Base-by-base conservation (phyloP, 2,888 invertebrate species). In the Drosophila mulleri region DNA sequence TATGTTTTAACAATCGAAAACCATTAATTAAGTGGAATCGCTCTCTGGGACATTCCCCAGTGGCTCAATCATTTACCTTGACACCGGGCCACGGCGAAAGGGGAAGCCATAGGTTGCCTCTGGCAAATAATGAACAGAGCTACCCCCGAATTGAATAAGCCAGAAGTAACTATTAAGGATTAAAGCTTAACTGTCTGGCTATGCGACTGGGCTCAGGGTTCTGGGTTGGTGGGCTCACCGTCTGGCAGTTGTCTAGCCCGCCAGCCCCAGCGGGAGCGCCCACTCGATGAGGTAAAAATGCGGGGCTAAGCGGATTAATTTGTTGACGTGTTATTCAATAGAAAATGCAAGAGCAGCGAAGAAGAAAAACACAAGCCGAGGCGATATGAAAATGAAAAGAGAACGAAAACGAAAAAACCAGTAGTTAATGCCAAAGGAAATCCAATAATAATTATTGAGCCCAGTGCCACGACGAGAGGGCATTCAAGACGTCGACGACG, bases 121-220 rank as follows among this genome's bases (percentile, higher is more conserved):
- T 16, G n/a, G 5, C 42, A 44, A 67, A 57, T 44, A 57, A 56
- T 23, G 44, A 53, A 45, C 39, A 53, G 18, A 37, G 11, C n/a
- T 32, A 14, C 35, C 16, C 57, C 57, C 29, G 2, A 12, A 50
- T 18, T 2, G 41, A 37, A 37, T 44, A 39, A 59, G 50, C 39
- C 42, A 66, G 53, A 59, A 66, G n/a, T 65, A 82, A 83, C 83
- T 88, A 88, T 79, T 73, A 67, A 71, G 88, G 88, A 88, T 84
- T 84, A 84, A 70, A 70, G 88, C 81, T 85, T 88, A 85, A 74
- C 85, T 80, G 84, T 85, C 84, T 85, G 84, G 85, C 73, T 77
- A 83, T 70, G 70, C 71, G 88, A 77, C 85, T 83, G 77, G 52
- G 32, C 9, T 56, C 48, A 37, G 64, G 1, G 26, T 1, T 26